Evolutionary conservation across 2,888 invertebrate species (phyloP), one percentile per base, ranked within the genome.

Genomic region (Sturmia bella): DNA sequence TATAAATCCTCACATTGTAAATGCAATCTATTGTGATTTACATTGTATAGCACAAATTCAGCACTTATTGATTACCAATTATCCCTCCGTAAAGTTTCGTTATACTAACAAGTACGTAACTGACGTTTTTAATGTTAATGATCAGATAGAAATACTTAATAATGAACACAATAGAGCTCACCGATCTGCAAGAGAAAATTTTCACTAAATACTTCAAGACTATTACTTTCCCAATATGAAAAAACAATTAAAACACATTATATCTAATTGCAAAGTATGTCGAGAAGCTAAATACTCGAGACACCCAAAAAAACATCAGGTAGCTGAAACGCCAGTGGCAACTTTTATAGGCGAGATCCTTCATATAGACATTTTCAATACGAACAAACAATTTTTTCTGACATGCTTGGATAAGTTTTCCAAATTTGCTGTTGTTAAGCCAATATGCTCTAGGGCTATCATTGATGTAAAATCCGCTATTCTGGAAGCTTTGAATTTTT

Each of bases 81-180:
- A 72, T 52, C 74, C 83, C 11, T 78, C 75, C 0, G 78, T 83
- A 13, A 74, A 75, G 48, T 78, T 80, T 15, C 59, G 70, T 0
- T 13, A 66, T 12, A 24, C 57, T 12, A 45, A n/a, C 21, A 78
- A 59, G 63, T 66, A 61, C 7, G 78, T 79, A 9, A 75, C 63
- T 24, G 81, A 84, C 69, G 54, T 83, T 57, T 81, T 79, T 57
- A 73, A 84, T 39, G 45, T 27, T n/a, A 39, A 75, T 19, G 79
- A 79, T n/a, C 76, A 83, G 39, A 43, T 43, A 21, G 81, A 83
- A 61, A 84, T 84, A 45, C 57, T 80, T 39, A 43, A 13, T 2
- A 66, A 6, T 5, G 80, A 80, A 48, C 77, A 77, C 15, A 80
- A 75, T 48, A 64, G 66, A 15, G 70, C 43, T 4, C 63, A 77